A percentile compares a stretch with the other conserved stretches of the same genome.
Conservation (phyloP, 1,140 invertebrate genomes). For the Dinothrombium tinctorium region DNA sequence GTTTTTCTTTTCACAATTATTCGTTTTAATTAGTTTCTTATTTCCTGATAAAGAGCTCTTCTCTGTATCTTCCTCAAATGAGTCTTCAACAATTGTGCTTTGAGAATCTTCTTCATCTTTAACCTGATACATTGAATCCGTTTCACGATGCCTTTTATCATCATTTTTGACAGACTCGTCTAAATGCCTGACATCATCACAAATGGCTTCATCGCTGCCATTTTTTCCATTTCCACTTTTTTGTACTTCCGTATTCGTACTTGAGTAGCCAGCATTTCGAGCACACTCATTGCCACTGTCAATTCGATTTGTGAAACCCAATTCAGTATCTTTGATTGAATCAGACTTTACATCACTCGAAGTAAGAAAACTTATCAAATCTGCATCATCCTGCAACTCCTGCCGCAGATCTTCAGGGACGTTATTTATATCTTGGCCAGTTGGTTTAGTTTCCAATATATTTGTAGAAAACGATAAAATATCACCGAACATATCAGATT, state of each 20-base stretch:
- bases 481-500: conserved; percentile 1
- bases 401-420: not conserved
- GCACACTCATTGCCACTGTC: not conserved
- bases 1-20: too few species aligned
- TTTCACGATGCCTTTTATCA: too few species aligned
- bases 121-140: too few species aligned
- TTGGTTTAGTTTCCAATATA: not conserved
- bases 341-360: not conserved
- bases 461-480: conserved; percentile 3
- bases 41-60: not conserved
- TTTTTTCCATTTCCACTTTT: not conserved
- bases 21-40: too few species aligned
- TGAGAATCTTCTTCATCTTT: not conserved
- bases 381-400: not conserved
- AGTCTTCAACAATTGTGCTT: not conserved
- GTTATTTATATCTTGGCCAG: conserved; percentile 1
- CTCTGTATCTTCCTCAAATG: not conserved
- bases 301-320: not conserved
- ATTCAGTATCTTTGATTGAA: not conserved
- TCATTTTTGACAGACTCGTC: too few species aligned
- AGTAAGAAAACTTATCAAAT: conserved; percentile 4
- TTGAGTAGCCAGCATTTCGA: not conserved
- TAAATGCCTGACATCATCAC: too few species aligned
- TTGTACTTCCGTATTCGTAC: too few species aligned
- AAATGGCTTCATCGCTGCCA: too few species aligned